phyloP scores from a whole-genome alignment of 2,888 invertebrate species.

The Fragum whitleyi region DNA sequence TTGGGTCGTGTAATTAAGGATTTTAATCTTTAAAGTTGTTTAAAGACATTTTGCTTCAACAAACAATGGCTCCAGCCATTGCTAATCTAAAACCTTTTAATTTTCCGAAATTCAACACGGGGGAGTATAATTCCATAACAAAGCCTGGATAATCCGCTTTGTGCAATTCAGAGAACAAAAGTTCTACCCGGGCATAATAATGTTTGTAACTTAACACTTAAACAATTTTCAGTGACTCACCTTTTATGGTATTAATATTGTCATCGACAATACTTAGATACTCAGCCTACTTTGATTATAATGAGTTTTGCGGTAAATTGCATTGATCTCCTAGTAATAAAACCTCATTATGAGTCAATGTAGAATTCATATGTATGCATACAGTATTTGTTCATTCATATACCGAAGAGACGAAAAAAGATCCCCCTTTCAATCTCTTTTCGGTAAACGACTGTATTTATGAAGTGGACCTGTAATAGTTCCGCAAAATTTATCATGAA shows the following conservation, averaged over 20 bases:
- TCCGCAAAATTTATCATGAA: too few species aligned
- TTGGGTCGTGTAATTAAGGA: background rate
- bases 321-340: background rate
- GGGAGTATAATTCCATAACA: constrained; percentile 9
- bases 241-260: background rate
- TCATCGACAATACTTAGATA: background rate
- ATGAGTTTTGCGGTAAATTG: background rate
- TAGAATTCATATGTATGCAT: too few species aligned
- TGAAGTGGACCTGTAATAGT: too few species aligned
- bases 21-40: constrained; percentile 23
- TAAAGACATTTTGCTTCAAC: background rate
- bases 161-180: background rate
- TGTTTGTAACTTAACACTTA: constrained; percentile 1
- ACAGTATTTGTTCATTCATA: too few species aligned
- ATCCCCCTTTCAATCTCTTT: too few species aligned
- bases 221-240: constrained; percentile 11
- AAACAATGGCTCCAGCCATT: background rate
- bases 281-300: too few species aligned
- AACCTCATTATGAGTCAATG: background rate
- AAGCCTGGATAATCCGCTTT: constrained; percentile 9
- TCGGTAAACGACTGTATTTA: too few species aligned
- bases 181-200: background rate
- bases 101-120: constrained; percentile 13
- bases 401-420: too few species aligned
- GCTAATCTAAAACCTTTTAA: constrained; percentile 21